Percentiles rank a stretch among this genome's conserved stretches.
These are phyloP conservation scores for Ceratina calcarata DNA, from an alignment of 1,140 invertebrate species.

Conservation along the genomic window DNA sequence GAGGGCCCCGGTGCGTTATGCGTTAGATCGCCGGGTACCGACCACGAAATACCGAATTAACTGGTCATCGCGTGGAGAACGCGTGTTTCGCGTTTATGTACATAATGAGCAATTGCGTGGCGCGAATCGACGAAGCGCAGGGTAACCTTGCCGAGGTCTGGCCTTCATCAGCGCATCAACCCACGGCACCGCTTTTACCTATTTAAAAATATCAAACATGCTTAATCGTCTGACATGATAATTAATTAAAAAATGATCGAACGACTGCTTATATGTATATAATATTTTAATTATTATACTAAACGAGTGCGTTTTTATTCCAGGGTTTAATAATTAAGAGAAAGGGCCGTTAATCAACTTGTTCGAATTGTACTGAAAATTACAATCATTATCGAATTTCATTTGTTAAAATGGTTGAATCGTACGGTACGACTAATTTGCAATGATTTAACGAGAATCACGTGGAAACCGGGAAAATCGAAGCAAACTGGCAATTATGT, in stretches of 20 bases:
- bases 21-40: not conserved
- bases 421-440: not conserved
- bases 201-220: too few species aligned
- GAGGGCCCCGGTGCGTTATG: not conserved
- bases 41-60: conserved; percentile 52
- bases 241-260: too few species aligned
- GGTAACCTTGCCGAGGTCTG: not conserved
- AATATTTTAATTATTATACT: too few species aligned
- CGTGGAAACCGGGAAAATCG: not conserved
- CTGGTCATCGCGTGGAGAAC: conserved; percentile 44
- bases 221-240: too few species aligned
- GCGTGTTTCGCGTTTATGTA: conserved; percentile 55
- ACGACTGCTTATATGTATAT: too few species aligned
- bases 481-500: not conserved
- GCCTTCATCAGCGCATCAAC: not conserved
- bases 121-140: conserved; percentile 13
- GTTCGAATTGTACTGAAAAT: too few species aligned
- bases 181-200: not conserved
- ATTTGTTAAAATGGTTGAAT: too few species aligned
- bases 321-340: too few species aligned
- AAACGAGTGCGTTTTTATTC: too few species aligned
- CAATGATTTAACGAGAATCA: not conserved
- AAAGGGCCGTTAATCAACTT: too few species aligned
- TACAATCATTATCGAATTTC: too few species aligned
- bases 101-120: conserved; percentile 54